Evolutionary conservation across 2,113 vertebrate species (phyloP), one percentile per base, ranked within the genome.

Genomic region (Sorex fumeus): DNA sequence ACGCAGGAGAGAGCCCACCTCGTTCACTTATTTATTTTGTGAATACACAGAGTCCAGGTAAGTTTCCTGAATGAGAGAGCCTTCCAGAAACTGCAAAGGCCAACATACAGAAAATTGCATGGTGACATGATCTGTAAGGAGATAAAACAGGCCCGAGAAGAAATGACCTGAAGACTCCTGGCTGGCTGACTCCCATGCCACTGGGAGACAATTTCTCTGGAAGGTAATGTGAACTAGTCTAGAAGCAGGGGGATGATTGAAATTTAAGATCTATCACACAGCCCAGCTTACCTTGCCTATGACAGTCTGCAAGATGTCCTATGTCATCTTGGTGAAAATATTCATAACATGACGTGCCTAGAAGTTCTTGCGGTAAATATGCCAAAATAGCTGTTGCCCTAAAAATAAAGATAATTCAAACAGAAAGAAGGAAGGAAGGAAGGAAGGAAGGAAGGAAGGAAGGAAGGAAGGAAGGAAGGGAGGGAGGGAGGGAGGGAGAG

Each of bases 301-400:
- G 99, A 95, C 99, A 99, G 96, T 99, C 99, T 78, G 99, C 99
- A 71, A 99, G 98, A 95, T 99, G 99, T 87, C 98, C 98, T 96
- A 99, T 99, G 97, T 99, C 99, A 62, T 99, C 99, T 98, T 99
- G 99, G 94, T 99, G 99, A 96, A 99, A 99, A 98, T 99, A 99
- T 91, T 99, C 99, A 0, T 99, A 99, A 98, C 99, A 99, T 0
- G 99, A 99, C 30, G 99, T 99, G 95, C 99, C 99, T 97, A 99
- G 98, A 95, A 99, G 99, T 96, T 99, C 99, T 95, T 99, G 99
- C 90, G 99, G 99, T 97, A 99, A 98, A 97, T 99, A 99, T 30
- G 99, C 99, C 69, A 99, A 98, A 95, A 99, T 99, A 90, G 99
- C 99, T 16, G 99, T 99, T 84, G 99, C 99, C 98, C 99, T 99